These are phyloP conservation scores for Peucedramus taeniatus DNA, from an alignment of 2,113 vertebrate genomes.

Conservation along the genomic window DNA sequence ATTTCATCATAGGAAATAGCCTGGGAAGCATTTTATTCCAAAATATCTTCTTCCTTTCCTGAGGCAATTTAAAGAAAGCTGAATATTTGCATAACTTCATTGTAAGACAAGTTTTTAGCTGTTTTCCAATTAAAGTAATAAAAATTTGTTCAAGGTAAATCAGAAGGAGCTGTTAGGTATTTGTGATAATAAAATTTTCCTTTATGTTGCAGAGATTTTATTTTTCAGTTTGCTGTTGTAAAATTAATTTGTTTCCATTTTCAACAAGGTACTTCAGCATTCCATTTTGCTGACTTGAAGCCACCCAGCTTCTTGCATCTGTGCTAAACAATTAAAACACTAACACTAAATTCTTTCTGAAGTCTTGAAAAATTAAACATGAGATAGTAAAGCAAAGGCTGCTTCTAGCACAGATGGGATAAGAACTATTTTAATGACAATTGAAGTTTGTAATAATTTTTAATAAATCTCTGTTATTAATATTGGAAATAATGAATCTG, in stretches of 20 bases:
- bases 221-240: constrained; percentile 33
- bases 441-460: background rate
- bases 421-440: background rate
- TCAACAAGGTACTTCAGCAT: background rate
- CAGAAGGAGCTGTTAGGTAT: constrained; percentile 9
- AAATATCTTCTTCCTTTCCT: background rate
- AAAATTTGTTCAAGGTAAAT: constrained; percentile 50
- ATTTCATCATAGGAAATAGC: background rate
- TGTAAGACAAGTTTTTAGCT: constrained; percentile 7
- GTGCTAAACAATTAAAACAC: constrained; percentile 18
- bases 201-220: constrained; percentile 21
- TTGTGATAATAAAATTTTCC: constrained; percentile 20
- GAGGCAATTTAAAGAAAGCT: background rate
- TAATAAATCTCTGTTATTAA: background rate
- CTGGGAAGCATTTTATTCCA: background rate
- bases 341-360: background rate
- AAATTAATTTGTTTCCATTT: constrained; percentile 49
- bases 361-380: background rate
- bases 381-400: background rate
- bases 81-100: constrained; percentile 11
- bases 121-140: constrained; percentile 42
- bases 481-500: background rate
- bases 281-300: constrained; percentile 25
- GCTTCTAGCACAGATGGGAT: background rate
- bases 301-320: background rate